A percentile compares a stretch with the other conserved stretches of the same genome.
Conservation (phyloP, 1,140 invertebrate genomes). For the Drosophila eugracilis region DNA sequence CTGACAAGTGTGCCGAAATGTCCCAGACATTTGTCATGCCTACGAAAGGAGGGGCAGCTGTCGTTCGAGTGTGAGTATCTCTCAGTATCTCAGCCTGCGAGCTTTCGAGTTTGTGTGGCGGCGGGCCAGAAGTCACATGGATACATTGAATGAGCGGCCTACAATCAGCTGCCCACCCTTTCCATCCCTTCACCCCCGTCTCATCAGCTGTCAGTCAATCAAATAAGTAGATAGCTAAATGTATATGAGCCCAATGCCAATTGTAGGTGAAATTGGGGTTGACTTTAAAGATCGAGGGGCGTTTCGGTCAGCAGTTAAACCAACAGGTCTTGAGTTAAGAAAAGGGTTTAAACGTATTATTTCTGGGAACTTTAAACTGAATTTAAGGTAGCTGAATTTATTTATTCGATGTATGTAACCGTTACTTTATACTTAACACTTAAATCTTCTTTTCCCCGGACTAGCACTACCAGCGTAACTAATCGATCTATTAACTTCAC, state of each 20-base stretch:
- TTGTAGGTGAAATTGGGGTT: neutral
- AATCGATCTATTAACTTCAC: slow-evolving; percentile 23
- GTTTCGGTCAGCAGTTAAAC: slow-evolving; percentile 13
- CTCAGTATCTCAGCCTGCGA: neutral
- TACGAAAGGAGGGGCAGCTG: slow-evolving; percentile 14
- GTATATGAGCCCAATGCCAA: neutral
- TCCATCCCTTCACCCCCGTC: slow-evolving; percentile 1
- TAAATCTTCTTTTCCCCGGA: neutral
- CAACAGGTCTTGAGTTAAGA: slow-evolving; percentile 18
- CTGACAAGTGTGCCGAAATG: slow-evolving; percentile 60
- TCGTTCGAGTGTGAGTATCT: slow-evolving; percentile 1
- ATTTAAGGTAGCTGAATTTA: neutral
- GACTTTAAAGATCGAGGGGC: neutral
- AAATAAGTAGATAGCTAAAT: slow-evolving; percentile 51
- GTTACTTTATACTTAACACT: too few relatives aligned
- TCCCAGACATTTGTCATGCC: slow-evolving; percentile 68
- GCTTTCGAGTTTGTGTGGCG: neutral
- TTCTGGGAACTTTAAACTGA: neutral
- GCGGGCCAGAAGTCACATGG: slow-evolving; percentile 32
- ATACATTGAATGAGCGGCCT: slow-evolving; percentile 42
- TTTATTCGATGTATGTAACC: too few relatives aligned
- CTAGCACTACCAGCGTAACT: neutral
- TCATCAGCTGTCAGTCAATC: slow-evolving; percentile 56
- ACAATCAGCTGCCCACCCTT: slow-evolving; percentile 2
- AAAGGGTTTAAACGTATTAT: too few relatives aligned